phyloP scores from a whole-genome alignment of 1,140 invertebrate species.

The Heliconius hermathena region DNA sequence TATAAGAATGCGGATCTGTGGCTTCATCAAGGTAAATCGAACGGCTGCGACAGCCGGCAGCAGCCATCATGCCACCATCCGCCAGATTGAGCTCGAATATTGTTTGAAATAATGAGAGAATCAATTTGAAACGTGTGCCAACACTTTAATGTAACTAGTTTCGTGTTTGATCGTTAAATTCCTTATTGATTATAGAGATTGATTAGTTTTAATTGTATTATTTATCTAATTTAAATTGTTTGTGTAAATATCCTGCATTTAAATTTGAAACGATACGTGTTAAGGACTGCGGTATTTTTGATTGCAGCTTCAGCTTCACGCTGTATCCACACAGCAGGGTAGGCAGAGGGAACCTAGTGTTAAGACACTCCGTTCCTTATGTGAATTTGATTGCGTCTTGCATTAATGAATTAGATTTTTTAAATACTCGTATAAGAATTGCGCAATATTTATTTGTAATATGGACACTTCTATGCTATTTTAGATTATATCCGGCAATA shows the following conservation, averaged over 20 bases:
- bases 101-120: conserved; percentile 13
- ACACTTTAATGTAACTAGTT: background rate
- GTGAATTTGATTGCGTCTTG: background rate
- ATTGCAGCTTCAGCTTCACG: no score
- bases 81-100: conserved; percentile 29
- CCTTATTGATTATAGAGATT: background rate
- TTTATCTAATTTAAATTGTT: background rate
- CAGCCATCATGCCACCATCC: conserved; percentile 53
- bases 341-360: no score
- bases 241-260: background rate
- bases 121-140: background rate
- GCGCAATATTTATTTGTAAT: conserved; percentile 7
- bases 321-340: no score
- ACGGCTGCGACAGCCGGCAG: conserved; percentile 44
- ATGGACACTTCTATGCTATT: background rate
- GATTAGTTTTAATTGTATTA: background rate
- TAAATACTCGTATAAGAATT: background rate
- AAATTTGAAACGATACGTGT: background rate
- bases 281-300: no score
- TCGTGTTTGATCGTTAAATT: background rate
- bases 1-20: conserved; percentile 78
- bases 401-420: background rate
- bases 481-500: background rate
- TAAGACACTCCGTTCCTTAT: no score
- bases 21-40: conserved; percentile 74